These are phyloP conservation scores for Aplodontia rufa DNA, from an alignment of 2,113 vertebrate species.

Conservation along the genomic window DNA sequence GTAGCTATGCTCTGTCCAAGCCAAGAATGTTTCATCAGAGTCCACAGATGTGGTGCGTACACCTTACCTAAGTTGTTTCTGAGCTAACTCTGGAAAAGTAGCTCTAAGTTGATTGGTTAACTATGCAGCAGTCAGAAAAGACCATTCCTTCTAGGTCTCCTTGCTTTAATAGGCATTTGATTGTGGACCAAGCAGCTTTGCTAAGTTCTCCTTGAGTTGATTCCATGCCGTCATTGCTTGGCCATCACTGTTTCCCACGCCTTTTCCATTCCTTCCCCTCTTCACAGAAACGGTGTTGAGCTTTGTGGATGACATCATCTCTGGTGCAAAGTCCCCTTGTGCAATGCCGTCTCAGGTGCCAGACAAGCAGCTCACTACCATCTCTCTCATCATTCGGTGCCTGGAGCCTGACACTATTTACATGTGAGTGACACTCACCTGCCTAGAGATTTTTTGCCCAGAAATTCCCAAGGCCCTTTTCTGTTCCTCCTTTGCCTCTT, in stretches of 20 bases:
- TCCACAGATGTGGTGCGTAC: background rate
- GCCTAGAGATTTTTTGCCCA: fast-evolving
- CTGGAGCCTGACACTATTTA: conserved; percentile 96
- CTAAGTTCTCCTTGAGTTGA: background rate
- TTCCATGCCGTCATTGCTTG: background rate
- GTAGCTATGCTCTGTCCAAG: background rate
- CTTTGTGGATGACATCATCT: conserved; percentile 98
- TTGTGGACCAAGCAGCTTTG: fast-evolving
- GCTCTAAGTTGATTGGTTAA: background rate
- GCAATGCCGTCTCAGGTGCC: conserved; percentile 97
- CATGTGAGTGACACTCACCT: conserved; percentile 88
- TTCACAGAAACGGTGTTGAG: conserved; percentile 94
- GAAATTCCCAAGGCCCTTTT: background rate
- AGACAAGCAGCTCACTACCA: conserved; percentile 91
- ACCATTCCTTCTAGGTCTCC: background rate
- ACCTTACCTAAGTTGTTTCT: background rate
- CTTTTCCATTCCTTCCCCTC: conserved; percentile 51
- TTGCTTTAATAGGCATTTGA: background rate
- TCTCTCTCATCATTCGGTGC: conserved; percentile 96
- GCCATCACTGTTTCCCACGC: background rate
- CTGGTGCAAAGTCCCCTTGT: conserved; percentile 96
- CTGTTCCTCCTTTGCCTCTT: background rate
- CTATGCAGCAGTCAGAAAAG: background rate
- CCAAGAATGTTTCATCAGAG: background rate
- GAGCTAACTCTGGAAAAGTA: background rate